Conservation (phyloP, 1,140 invertebrate species). For the Scylla paramamosain region DNA sequence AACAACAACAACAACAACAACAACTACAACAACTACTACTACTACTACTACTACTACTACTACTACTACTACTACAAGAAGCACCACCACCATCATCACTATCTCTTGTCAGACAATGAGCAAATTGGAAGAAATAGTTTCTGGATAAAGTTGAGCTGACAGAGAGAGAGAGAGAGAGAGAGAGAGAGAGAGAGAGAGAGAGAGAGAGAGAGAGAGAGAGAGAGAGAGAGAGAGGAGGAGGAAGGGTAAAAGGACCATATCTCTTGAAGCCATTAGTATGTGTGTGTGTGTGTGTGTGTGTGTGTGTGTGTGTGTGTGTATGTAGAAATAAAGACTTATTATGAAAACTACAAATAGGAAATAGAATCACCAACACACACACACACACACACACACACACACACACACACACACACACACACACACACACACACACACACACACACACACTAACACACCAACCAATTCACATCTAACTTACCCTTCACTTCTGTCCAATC, state of each 20-base stretch:
- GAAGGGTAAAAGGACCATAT: background rate
- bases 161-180: too few relatives aligned
- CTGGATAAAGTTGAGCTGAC: too few relatives aligned
- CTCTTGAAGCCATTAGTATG: background rate
- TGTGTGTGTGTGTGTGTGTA: background rate
- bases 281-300: slow-evolving; percentile 4
- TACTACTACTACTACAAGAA: too few relatives aligned
- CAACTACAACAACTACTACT: background rate
- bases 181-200: too few relatives aligned
- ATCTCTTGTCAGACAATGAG: background rate
- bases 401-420: background rate
- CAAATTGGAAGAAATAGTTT: too few relatives aligned
- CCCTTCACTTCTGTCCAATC: too few relatives aligned
- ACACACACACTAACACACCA: too few relatives aligned
- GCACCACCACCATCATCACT: background rate
- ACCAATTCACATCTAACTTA: too few relatives aligned
- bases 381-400: slow-evolving; percentile 20
- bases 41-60: slow-evolving; percentile 18
- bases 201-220: too few relatives aligned
- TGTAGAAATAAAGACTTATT: background rate
- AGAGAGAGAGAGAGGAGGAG: too few relatives aligned
- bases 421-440: too few relatives aligned
- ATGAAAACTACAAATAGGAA: too few relatives aligned
- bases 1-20: background rate
- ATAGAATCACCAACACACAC: background rate